phyloP scores from a whole-genome alignment of 1,140 invertebrate species.

The Pseudomyrmex concolor region DNA sequence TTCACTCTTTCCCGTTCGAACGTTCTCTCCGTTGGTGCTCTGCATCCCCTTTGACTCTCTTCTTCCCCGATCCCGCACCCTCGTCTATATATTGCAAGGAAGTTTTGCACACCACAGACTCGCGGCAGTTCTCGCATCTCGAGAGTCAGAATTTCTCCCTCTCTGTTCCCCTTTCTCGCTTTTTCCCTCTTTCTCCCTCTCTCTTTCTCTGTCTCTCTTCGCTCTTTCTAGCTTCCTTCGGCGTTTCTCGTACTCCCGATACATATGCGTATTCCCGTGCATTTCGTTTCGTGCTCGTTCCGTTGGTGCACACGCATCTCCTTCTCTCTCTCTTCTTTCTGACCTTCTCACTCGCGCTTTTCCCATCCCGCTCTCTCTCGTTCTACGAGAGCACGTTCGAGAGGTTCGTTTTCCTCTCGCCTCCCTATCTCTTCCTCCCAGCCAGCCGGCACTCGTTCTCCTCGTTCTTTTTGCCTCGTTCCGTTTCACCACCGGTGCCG shows the following conservation, averaged over 20 bases:
- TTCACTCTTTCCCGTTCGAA: conserved; percentile 36
- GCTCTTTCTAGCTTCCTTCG: conserved; percentile 60
- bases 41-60: conserved; percentile 46
- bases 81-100: conserved; percentile 68
- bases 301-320: conserved; percentile 48
- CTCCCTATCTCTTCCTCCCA: conserved; percentile 63
- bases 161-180: conserved; percentile 8
- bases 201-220: not conserved
- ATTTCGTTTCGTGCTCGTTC: conserved; percentile 70
- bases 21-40: conserved; percentile 46
- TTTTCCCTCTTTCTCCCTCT: conserved; percentile 37
- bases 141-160: conserved; percentile 69
- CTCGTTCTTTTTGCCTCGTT: conserved; percentile 72
- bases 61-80: not conserved
- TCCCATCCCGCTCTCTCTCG: conserved; percentile 56
- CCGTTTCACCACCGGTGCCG: conserved; percentile 67
- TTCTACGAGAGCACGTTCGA: conserved; percentile 57
- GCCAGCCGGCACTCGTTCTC: conserved; percentile 69
- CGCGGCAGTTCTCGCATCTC: conserved; percentile 70
- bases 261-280: conserved; percentile 73
- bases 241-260: conserved; percentile 66
- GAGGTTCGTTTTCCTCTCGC: conserved; percentile 58
- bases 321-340: not conserved
- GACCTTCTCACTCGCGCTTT: conserved; percentile 44
- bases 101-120: conserved; percentile 74